Evolutionary conservation across 2,888 invertebrate genomes (phyloP), one percentile per base, ranked within the genome.

Genomic region (Notodonta dromedarius): DNA sequence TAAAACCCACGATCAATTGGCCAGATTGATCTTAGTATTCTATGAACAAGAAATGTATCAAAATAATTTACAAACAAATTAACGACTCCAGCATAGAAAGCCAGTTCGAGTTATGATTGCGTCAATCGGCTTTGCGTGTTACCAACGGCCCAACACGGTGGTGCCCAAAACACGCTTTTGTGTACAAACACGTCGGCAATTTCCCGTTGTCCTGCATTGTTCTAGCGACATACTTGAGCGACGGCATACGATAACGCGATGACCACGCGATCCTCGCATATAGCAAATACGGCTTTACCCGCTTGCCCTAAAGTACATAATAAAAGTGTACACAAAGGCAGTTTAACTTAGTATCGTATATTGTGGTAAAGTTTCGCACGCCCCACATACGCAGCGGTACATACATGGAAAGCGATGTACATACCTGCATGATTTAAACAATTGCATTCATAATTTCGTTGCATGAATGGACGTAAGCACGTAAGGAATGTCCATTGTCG

Each of bases 291-390:
- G n/a, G 4, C 46, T 46, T 46, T 46, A n/a, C 46, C 13, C 0
- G 4, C 13, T 46, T n/a, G 11, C 4, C 5, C 46, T 46, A 46
- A 46, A 46, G n/a, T 46, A n/a, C 46, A 46, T n/a, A 46, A 46
- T n/a, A n/a, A n/a, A 46, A n/a, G 46, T 46, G 46, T 46, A 5
- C n/a, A 46, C n/a, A 9, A 6, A 13, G 46, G 13, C n/a, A n/a
- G 46, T 13, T 46, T 46, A n/a, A 46, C 13, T n/a, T 71, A 71
- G 71, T 73, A 63, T 76, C 67, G 70, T 74, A 70, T 76, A 79
- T 85, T 83, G 76, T 78, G 74, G 67, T 64, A 39, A 74, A 77
- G 82, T 85, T 88, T 88, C 86, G 72, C 88, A 87, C 83, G 86
- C 76, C 78, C 86, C 73, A 85, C 76, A 85, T 82, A 82, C 71